These are phyloP conservation scores for Anguilla megastoma DNA, from an alignment of 2,797 vertebrate genomes.

Conservation along the genomic window DNA sequence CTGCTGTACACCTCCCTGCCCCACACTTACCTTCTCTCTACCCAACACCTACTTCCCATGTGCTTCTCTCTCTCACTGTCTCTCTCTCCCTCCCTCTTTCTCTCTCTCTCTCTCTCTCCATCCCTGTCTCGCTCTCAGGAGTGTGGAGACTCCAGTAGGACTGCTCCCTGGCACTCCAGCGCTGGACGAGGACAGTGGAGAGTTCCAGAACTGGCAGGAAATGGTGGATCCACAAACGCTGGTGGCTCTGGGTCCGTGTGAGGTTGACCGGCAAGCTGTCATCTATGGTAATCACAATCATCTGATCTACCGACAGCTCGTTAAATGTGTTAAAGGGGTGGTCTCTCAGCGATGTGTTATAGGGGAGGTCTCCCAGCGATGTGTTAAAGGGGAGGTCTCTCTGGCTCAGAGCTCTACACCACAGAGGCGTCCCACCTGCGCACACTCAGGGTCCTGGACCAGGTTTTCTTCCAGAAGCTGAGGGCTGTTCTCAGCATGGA, in stretches of 20 bases:
- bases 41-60: neutral
- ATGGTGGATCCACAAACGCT: slow-evolving; percentile 76
- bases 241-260: slow-evolving; percentile 71
- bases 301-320: neutral
- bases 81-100: slow-evolving; percentile 5
- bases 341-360: neutral
- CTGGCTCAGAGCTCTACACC: slow-evolving; percentile 81
- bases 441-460: slow-evolving; percentile 84
- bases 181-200: slow-evolving; percentile 80
- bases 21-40: neutral
- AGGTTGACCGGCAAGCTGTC: slow-evolving; percentile 89
- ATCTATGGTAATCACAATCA: slow-evolving; percentile 79
- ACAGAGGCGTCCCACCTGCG: slow-evolving; percentile 88
- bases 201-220: slow-evolving; percentile 89
- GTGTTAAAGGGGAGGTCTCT: neutral
- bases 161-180: slow-evolving; percentile 74
- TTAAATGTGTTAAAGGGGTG: neutral
- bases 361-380: neutral
- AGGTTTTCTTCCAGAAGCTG: slow-evolving; percentile 90
- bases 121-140: slow-evolving; percentile 62
- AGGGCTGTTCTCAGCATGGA: slow-evolving; percentile 76
- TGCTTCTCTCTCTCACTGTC: slow-evolving; percentile 44
- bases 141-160: slow-evolving; percentile 77
- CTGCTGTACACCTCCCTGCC: too few species aligned
- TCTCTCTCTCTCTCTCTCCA: neutral